Evolutionary conservation across 2,113 vertebrate genomes (phyloP).

Genomic region (Pongo pygmaeus): DNA sequence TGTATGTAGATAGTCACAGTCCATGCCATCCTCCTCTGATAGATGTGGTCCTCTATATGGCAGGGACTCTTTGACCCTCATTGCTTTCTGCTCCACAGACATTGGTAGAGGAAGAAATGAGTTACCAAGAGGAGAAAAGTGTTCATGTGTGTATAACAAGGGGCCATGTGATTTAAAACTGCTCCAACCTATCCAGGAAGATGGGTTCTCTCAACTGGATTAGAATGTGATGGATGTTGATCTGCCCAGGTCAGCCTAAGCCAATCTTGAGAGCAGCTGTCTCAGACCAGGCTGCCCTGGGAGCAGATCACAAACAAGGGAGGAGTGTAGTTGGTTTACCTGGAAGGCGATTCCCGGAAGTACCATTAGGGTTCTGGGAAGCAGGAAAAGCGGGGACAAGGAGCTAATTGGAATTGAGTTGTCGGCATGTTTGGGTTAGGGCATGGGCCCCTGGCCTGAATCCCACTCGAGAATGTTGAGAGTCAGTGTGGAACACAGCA

Average conservation of each 20-base stretch:
- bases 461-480: neutral
- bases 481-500: neutral
- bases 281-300: too few species aligned
- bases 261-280: neutral
- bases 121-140: neutral
- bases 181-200: neutral
- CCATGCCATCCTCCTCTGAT: too few species aligned
- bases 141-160: too few species aligned
- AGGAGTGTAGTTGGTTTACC: neutral
- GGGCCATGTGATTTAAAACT: neutral
- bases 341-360: neutral
- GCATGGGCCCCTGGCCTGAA: too few species aligned
- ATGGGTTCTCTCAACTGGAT: neutral
- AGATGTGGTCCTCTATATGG: neutral
- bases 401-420: neutral
- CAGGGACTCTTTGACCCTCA: neutral
- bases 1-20: neutral
- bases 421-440: too few species aligned
- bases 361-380: neutral
- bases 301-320: neutral
- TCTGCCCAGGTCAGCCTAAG: neutral
- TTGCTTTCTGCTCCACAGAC: neutral
- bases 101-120: neutral
- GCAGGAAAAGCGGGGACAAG: neutral
- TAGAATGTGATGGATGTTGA: neutral